Percentiles rank a stretch among this genome's conserved stretches.
These are phyloP conservation scores for Merluccius polli DNA, from an alignment of 2,797 vertebrate genomes.

Conservation along the genomic window DNA sequence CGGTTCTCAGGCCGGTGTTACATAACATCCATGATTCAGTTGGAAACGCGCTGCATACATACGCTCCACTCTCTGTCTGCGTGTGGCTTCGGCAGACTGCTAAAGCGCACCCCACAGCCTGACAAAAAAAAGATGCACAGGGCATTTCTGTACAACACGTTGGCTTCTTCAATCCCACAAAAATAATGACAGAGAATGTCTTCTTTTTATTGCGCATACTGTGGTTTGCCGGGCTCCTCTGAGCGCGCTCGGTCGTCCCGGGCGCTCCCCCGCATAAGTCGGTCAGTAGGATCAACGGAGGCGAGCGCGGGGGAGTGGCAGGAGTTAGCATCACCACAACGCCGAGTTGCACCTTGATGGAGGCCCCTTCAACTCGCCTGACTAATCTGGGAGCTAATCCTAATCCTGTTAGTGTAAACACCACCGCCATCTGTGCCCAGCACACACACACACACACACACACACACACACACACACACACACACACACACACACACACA, in stretches of 20 bases:
- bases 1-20: constrained; percentile 50
- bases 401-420: constrained; percentile 71
- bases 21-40: constrained; percentile 63
- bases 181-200: too few relatives aligned
- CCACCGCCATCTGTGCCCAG: constrained; percentile 60
- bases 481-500: not conserved
- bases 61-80: constrained; percentile 34
- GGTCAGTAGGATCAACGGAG: not conserved
- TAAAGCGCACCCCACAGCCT: constrained; percentile 25
- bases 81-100: constrained; percentile 51
- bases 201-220: too few relatives aligned
- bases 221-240: not conserved
- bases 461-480: not conserved
- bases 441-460: constrained; percentile 9
- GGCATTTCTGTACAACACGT: not conserved
- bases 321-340: not conserved
- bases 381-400: constrained; percentile 67
- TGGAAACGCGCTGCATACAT: constrained; percentile 47
- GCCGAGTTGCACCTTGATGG: constrained; percentile 32
- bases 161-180: not conserved
- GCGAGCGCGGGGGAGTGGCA: not conserved
- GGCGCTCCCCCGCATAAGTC: not conserved
- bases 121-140: not conserved
- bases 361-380: constrained; percentile 51
- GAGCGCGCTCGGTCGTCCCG: not conserved